Evolutionary conservation across 2,113 vertebrate genomes (phyloP).

Genomic region (Vulpes vulpes): DNA sequence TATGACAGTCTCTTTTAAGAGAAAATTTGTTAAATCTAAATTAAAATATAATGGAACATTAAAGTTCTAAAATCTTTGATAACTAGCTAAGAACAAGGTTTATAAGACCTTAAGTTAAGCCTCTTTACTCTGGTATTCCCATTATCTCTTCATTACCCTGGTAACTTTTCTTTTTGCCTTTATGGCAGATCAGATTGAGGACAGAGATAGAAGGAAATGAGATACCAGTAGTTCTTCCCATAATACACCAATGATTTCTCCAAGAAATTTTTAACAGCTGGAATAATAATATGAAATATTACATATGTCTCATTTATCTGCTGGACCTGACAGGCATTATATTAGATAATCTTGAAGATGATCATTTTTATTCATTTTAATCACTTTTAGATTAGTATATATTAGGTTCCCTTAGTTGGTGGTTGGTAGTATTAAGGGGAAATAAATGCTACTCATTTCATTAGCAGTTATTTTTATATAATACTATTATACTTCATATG

Average conservation of each 20-base stretch:
- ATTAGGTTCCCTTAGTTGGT: background rate
- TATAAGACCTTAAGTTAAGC: background rate
- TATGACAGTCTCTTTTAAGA: background rate
- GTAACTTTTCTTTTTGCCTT: slow-evolving; percentile 14
- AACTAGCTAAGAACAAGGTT: background rate
- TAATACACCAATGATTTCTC: background rate
- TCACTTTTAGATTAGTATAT: background rate
- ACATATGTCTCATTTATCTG: background rate
- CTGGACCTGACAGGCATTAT: background rate
- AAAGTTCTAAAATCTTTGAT: slow-evolving; percentile 46
- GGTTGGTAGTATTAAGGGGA: background rate
- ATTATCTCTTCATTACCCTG: background rate
- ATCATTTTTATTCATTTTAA: background rate
- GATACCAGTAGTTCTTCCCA: background rate
- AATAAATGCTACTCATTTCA: slow-evolving; percentile 33
- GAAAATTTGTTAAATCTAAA: slow-evolving; percentile 20
- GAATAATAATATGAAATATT: slow-evolving; percentile 7
- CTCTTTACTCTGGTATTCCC: background rate
- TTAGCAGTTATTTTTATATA: background rate
- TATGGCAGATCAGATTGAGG: background rate
- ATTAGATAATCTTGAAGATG: slow-evolving; percentile 21
- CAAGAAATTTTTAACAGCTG: background rate
- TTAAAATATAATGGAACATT: slow-evolving; percentile 33
- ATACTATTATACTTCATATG: background rate
- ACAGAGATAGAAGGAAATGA: slow-evolving; percentile 25